Conservation (phyloP, 2,113 vertebrate genomes). For the Heterotis niloticus region DNA sequence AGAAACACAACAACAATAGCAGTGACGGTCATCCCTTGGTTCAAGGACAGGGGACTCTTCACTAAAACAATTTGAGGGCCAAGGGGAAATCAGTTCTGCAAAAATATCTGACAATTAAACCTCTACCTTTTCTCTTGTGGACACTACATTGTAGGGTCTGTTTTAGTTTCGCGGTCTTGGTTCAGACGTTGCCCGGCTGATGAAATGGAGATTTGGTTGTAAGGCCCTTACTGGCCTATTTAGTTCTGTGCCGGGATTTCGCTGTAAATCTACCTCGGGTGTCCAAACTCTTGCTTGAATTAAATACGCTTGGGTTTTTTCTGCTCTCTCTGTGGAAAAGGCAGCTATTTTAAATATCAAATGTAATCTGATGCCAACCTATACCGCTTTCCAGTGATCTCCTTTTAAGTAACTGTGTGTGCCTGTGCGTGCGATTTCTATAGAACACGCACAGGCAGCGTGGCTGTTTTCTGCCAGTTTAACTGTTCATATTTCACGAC, state of each 20-base stretch:
- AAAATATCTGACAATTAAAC: slow-evolving; percentile 1
- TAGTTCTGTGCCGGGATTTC: neutral
- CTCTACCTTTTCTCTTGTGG: neutral
- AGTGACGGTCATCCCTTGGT: too few relatives aligned
- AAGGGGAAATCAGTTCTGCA: too few relatives aligned
- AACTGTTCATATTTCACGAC: too few relatives aligned
- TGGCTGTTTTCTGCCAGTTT: too few relatives aligned
- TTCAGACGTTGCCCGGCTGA: neutral
- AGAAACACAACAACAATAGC: too few relatives aligned
- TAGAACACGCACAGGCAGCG: too few relatives aligned
- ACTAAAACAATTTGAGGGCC: too few relatives aligned
- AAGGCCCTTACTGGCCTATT: neutral
- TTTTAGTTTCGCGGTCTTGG: neutral
- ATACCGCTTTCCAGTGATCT: neutral
- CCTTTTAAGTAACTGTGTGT: too few relatives aligned
- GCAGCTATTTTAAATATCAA: neutral
- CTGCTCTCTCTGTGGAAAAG: neutral
- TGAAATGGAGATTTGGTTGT: neutral
- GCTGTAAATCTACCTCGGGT: neutral
- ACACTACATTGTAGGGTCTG: neutral
- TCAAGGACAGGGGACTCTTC: too few relatives aligned
- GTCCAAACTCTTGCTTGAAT: neutral
- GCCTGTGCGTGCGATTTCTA: too few relatives aligned
- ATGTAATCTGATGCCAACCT: neutral
- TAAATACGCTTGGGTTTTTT: neutral